Base-by-base conservation (phyloP, 2,888 invertebrate species). In the Disparrhopalites patrizii region DNA sequence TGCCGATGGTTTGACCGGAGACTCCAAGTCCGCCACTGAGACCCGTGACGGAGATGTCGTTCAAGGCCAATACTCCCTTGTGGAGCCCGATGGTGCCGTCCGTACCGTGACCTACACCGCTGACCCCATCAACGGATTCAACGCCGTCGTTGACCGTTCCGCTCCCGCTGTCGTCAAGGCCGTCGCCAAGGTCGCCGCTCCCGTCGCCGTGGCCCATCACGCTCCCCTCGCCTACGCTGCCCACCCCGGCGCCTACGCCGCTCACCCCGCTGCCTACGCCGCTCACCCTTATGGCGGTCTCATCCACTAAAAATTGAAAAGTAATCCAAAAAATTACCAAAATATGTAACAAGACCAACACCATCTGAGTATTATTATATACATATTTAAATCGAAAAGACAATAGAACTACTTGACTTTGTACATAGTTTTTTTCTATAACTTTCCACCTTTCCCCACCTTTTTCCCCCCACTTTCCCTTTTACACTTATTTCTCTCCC, bases 1-100 rank as follows among this genome's bases (percentile, higher is more conserved):
- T 28, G n/a, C 50, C 25, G 69, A 66, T 31, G 67, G 60, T 36
- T 43, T 68, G 40, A 68, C 68, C 68, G 68, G 68, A 62, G 69
- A 69, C 51, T 50, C 55, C 51, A 66, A 69, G 55, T 33, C 50
- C 28, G 47, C 36, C 1, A 13, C 28, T 25, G 65, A 65, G 25
- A 52, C 40, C 65, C 52, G 58, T 15, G 30, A 28, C 60, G 40
- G 40, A 33, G 65, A 38, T 60, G 60, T 65, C 30, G 65, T 65
- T 31, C 47, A 65, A 33, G 65, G 65, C 36, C 65, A 65, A 65
- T 65, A 65, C 65, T 65, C 65, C 28, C 50, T 65, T 33, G 65
- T 65, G 30, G 65, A 66, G 43, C 65, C 65, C 47, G 65, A 66
- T 54, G 65, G 65, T 66, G 54, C 65, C 31, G 27, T 66, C 65